A percentile compares a stretch with the other conserved stretches of the same genome.
Conservation (phyloP, 2,113 vertebrate species). For the Corythornis madagascariensis region DNA sequence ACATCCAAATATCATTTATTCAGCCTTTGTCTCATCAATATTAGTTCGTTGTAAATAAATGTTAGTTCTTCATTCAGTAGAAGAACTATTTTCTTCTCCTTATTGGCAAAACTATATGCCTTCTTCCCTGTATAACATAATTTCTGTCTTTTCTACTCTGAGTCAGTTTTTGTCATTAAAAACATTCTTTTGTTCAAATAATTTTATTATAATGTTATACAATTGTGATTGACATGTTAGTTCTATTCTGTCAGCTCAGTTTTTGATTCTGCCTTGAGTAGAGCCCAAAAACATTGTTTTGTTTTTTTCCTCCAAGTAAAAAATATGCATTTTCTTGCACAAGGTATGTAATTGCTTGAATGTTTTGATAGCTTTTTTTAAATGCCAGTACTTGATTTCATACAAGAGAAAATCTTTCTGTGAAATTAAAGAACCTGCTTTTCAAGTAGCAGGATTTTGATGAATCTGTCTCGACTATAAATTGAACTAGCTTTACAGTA, state of each 20-base stretch:
- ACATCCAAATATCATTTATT: background rate
- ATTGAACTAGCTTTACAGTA: background rate
- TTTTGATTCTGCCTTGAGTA: background rate
- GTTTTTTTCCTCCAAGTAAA: background rate
- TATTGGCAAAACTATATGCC: background rate
- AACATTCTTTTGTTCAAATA: background rate
- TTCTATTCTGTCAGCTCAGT: background rate
- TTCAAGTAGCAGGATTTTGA: background rate
- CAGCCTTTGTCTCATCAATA: background rate
- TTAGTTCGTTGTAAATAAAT: background rate
- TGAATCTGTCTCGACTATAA: background rate
- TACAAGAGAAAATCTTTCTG: background rate
- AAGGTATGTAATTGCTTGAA: background rate
- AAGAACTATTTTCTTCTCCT: background rate
- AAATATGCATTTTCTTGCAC: background rate
- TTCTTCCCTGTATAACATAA: background rate
- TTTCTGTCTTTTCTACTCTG: background rate
- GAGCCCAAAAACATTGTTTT: background rate
- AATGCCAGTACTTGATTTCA: background rate
- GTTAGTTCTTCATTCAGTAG: background rate
- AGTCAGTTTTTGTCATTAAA: background rate
- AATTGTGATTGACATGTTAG: background rate
- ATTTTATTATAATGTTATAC: background rate
- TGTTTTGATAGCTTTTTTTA: background rate
- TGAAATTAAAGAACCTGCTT: background rate